These are phyloP conservation scores for Carposina sasakii DNA, from an alignment of 1,140 invertebrate species.

Conservation along the genomic window DNA sequence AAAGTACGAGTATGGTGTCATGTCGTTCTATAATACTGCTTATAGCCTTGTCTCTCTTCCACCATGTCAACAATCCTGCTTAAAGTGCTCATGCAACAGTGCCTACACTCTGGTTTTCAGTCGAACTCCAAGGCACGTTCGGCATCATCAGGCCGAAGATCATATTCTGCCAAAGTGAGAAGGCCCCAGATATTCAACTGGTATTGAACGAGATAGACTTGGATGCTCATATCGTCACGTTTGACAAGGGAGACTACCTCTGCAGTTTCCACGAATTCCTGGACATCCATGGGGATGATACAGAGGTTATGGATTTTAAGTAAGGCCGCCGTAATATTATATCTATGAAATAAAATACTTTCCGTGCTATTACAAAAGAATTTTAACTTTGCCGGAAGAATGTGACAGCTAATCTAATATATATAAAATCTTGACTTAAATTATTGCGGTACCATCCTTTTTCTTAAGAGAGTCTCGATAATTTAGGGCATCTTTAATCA, in stretches of 20 bases:
- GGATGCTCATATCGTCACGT: constrained; percentile 43
- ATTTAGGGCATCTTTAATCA: no score
- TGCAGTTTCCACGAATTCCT: constrained; percentile 40
- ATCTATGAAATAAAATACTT: no score
- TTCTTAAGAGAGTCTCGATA: no score
- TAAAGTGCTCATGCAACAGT: background rate
- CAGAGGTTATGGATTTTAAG: constrained; percentile 37
- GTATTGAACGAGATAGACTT: constrained; percentile 42
- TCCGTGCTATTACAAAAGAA: no score
- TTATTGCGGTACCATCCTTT: no score
- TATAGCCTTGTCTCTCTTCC: background rate
- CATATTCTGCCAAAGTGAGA: constrained; percentile 55
- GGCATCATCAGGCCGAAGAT: constrained; percentile 37
- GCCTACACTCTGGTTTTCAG: constrained; percentile 22
- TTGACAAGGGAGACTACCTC: constrained; percentile 46
- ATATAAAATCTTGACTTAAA: no score
- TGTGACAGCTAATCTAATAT: no score
- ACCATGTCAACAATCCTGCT: no score
- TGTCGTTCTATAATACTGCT: background rate
- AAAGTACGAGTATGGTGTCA: background rate
- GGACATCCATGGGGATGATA: constrained; percentile 31
- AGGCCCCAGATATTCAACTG: constrained; percentile 39
- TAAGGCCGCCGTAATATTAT: constrained; percentile 17
- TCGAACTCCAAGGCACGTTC: constrained; percentile 39
- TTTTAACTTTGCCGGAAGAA: no score